These are phyloP conservation scores for Anguilla anguilla DNA, from an alignment of 2,797 vertebrate genomes.

Conservation along the genomic window DNA sequence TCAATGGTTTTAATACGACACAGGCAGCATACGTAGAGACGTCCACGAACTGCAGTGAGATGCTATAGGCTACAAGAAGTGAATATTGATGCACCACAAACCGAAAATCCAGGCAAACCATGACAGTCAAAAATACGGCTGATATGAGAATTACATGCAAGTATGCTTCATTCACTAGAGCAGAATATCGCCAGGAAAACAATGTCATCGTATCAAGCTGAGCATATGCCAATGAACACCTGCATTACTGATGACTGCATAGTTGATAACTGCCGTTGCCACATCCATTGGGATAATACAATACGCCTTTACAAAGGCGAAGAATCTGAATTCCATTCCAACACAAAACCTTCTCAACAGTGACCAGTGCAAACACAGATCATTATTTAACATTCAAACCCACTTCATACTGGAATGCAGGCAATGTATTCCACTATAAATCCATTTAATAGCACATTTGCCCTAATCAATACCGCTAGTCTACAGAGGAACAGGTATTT, in stretches of 20 bases:
- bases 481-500: not conserved
- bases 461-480: not conserved
- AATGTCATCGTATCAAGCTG: not conserved
- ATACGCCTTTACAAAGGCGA: not conserved
- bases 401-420: not conserved
- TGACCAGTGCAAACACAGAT: not conserved
- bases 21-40: not conserved
- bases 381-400: not conserved
- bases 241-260: conserved; percentile 10
- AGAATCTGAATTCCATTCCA: not conserved
- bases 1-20: conserved; percentile 20
- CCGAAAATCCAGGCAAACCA: not conserved
- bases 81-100: not conserved
- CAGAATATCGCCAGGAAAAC: not conserved
- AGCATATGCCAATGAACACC: conserved; percentile 5
- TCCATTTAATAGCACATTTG: not conserved
- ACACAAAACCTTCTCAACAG: not conserved
- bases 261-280: not conserved
- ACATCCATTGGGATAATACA: not conserved
- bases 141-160: not conserved
- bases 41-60: not conserved
- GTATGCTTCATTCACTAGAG: not conserved
- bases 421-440: not conserved
- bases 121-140: not conserved
- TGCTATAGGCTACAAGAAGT: not conserved